phyloP scores from a whole-genome alignment of 2,797 vertebrate species.

The Poecilia wingei region DNA sequence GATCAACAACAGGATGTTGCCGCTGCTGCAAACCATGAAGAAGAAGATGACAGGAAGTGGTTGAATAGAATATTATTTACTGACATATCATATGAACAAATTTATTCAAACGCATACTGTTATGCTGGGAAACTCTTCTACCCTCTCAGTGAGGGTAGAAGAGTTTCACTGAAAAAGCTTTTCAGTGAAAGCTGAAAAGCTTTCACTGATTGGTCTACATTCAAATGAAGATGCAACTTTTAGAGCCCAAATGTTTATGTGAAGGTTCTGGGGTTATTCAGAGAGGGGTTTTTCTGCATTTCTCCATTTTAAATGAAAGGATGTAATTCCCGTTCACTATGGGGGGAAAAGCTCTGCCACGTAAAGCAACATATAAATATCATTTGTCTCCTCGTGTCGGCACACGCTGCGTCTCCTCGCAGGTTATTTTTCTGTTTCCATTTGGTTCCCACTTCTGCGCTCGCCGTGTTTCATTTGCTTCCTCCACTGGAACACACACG shows the following conservation, averaged over 20 bases:
- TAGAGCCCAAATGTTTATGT: not conserved
- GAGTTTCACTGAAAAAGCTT: too few relatives aligned
- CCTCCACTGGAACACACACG: slow-evolving; percentile 24
- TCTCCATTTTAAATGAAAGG: slow-evolving; percentile 16
- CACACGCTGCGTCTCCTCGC: slow-evolving; percentile 38
- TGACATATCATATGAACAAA: too few relatives aligned
- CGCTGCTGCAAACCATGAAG: too few relatives aligned
- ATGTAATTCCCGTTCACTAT: not conserved
- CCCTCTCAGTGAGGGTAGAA: too few relatives aligned
- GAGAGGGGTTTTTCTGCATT: not conserved
- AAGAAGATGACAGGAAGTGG: too few relatives aligned
- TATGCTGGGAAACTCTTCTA: not conserved
- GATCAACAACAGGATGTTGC: too few relatives aligned
- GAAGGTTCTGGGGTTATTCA: not conserved
- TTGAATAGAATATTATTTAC: too few relatives aligned
- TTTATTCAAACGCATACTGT: not conserved
- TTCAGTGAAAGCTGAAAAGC: too few relatives aligned
- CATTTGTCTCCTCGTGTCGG: slow-evolving; percentile 33
- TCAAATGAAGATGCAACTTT: not conserved
- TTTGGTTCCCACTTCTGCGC: slow-evolving; percentile 50
- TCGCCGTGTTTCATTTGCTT: slow-evolving; percentile 20
- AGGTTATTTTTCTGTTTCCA: slow-evolving; percentile 26
- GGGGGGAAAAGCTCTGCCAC: slow-evolving; percentile 10
- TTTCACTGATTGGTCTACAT: not conserved
- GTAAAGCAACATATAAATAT: slow-evolving; percentile 10